Conservation (phyloP, 2,113 vertebrate species). For the Alligator mississippiensis region DNA sequence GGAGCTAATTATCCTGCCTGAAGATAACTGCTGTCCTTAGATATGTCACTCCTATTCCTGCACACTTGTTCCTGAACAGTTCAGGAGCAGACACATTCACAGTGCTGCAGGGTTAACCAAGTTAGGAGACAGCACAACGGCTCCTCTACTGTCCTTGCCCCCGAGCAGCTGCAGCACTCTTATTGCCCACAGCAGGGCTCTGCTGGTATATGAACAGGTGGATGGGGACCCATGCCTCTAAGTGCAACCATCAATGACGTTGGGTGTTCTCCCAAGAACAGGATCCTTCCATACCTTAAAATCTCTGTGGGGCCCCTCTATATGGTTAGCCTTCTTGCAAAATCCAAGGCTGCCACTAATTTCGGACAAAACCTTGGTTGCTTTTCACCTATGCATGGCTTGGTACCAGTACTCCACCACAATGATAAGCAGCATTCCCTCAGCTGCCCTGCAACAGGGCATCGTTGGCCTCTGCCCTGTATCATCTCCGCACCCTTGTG, state of each 20-base stretch:
- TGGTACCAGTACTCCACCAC: accelerated
- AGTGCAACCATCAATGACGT: accelerated
- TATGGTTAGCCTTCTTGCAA: not conserved
- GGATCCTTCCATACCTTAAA: not conserved
- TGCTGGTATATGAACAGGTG: not conserved
- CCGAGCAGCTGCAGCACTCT: too few species aligned
- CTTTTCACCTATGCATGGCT: not conserved
- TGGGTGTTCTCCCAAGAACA: accelerated
- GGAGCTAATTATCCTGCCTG: too few species aligned
- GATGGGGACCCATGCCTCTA: accelerated
- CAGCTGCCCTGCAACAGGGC: not conserved
- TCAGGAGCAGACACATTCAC: too few species aligned
- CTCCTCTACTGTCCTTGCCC: too few species aligned
- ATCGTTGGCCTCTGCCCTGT: not conserved
- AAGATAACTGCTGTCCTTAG: too few species aligned
- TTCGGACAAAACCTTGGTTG: not conserved
- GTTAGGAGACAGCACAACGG: too few species aligned
- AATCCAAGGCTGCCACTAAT: accelerated
- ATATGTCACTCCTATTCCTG: too few species aligned
- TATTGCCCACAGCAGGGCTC: too few species aligned
- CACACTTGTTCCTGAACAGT: too few species aligned
- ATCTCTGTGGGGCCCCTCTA: accelerated
- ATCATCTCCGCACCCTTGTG: not conserved
- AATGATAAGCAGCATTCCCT: not conserved
- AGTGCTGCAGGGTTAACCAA: too few species aligned